Percentiles rank a stretch among this genome's conserved stretches.
phyloP scores from a whole-genome alignment of 2,888 invertebrate species.

The Andrena bicolor region DNA sequence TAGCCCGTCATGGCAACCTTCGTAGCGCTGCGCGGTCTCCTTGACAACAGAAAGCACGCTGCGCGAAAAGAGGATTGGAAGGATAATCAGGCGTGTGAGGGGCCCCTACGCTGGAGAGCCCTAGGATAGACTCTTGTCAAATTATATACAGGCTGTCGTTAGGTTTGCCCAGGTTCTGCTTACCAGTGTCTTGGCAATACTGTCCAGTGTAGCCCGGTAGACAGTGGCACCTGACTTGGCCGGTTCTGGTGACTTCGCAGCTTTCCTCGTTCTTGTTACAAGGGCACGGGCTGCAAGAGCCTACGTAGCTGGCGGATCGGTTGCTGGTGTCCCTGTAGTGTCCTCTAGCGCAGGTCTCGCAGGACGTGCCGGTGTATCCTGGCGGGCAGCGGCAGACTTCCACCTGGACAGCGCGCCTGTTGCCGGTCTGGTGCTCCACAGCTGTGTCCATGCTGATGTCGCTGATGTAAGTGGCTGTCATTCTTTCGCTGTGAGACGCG shows the following conservation, averaged over 20 bases:
- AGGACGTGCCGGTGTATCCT: slow-evolving; percentile 94
- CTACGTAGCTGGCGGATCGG: slow-evolving; percentile 85
- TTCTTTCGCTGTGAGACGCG: slow-evolving; percentile 89
- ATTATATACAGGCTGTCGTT: not conserved
- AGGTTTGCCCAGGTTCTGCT: slow-evolving; percentile 66
- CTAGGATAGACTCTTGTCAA: too few species aligned
- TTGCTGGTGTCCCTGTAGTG: slow-evolving; percentile 90
- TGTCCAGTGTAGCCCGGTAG: slow-evolving; percentile 89
- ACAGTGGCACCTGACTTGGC: slow-evolving; percentile 89
- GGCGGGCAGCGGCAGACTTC: slow-evolving; percentile 95
- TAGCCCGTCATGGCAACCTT: too few species aligned
- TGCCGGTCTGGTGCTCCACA: slow-evolving; percentile 87
- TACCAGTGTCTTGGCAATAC: slow-evolving; percentile 88
- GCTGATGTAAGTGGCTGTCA: slow-evolving; percentile 90
- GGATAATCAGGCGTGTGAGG: too few species aligned
- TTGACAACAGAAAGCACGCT: too few species aligned
- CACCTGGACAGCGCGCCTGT: slow-evolving; percentile 90
- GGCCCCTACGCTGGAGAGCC: too few species aligned
- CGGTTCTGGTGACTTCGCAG: slow-evolving; percentile 87
- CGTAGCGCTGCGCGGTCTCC: too few species aligned
- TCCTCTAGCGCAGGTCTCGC: slow-evolving; percentile 91
- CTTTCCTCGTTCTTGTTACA: slow-evolving; percentile 91
- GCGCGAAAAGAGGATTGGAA: too few species aligned
- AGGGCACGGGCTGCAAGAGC: slow-evolving; percentile 90
- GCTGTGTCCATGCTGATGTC: slow-evolving; percentile 96